Conservation (phyloP, 2,888 invertebrate genomes). For the Azorinus chamasolen region DNA sequence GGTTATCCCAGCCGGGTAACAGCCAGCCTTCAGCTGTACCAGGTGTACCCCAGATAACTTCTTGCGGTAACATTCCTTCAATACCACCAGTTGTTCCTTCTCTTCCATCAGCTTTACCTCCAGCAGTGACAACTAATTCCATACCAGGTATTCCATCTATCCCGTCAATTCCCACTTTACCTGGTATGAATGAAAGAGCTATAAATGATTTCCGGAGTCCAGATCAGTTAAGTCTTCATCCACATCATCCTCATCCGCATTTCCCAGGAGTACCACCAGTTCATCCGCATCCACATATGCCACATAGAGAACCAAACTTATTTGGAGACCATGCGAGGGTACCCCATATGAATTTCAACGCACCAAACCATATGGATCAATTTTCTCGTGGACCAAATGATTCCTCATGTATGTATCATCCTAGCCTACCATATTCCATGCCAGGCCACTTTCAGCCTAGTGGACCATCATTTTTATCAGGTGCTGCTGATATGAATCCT, state of each 20-base stretch:
- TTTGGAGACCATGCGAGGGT: slow-evolving; percentile 67
- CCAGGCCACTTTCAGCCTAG: slow-evolving; percentile 62
- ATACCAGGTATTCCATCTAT: slow-evolving; percentile 48
- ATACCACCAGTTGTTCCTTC: slow-evolving; percentile 50
- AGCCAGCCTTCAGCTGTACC: slow-evolving; percentile 44
- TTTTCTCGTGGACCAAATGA: slow-evolving; percentile 64
- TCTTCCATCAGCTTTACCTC: slow-evolving; percentile 43
- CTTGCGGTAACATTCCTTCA: slow-evolving; percentile 47
- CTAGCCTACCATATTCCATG: slow-evolving; percentile 57
- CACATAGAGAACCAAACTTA: slow-evolving; percentile 68
- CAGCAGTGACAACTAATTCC: slow-evolving; percentile 49
- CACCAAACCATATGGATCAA: slow-evolving; percentile 62
- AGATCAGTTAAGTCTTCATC: slow-evolving; percentile 54
- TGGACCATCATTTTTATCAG: slow-evolving; percentile 68
- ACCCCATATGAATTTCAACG: slow-evolving; percentile 65
- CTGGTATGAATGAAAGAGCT: slow-evolving; percentile 45
- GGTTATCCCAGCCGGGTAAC: slow-evolving; percentile 46
- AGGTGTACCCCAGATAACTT: slow-evolving; percentile 27
- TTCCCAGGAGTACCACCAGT: slow-evolving; percentile 61
- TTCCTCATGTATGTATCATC: slow-evolving; percentile 66
- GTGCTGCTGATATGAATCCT: slow-evolving; percentile 66
- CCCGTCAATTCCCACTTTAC: slow-evolving; percentile 43
- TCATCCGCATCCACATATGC: slow-evolving; percentile 64
- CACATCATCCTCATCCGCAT: slow-evolving; percentile 56
- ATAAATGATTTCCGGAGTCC: slow-evolving; percentile 58